Evolutionary conservation across 1,140 invertebrate species (phyloP).

Genomic region (Adelges cooleyi): DNA sequence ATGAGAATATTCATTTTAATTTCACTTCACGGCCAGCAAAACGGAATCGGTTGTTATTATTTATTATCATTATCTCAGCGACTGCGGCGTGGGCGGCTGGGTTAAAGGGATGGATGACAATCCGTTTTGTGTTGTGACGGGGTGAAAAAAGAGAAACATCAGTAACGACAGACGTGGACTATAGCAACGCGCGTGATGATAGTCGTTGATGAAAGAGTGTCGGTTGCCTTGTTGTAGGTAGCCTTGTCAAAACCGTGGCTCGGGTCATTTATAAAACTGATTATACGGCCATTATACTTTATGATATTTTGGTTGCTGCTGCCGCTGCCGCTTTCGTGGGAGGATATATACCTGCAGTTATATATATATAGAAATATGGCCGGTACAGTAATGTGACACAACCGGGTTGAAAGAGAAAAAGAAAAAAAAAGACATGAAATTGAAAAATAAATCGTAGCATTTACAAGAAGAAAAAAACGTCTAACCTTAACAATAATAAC

Average conservation of each 20-base stretch:
- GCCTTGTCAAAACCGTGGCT: constrained; percentile 22
- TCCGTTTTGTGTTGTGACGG: not conserved
- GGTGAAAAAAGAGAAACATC: not conserved
- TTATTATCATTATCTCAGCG: too few relatives aligned
- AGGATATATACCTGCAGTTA: constrained; percentile 1
- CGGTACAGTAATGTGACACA: not conserved
- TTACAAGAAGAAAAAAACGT: not conserved
- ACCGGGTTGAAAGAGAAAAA: not conserved
- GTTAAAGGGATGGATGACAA: constrained; percentile 4
- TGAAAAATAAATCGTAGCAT: constrained; percentile 9
- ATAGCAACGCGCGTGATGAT: too few relatives aligned
- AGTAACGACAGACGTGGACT: not conserved
- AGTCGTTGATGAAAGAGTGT: constrained; percentile 15
- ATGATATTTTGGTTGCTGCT: constrained; percentile 11
- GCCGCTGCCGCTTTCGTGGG: not conserved
- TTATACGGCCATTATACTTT: constrained; percentile 24
- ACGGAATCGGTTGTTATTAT: too few relatives aligned
- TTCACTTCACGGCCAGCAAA: too few relatives aligned
- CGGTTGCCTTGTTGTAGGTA: constrained; percentile 17
- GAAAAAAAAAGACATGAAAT: not conserved
- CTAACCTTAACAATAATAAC: not conserved
- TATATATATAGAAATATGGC: too few relatives aligned
- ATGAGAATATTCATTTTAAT: too few relatives aligned
- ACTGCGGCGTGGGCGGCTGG: too few relatives aligned
- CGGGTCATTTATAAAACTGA: constrained; percentile 27